Evolutionary conservation across 2,797 vertebrate genomes (phyloP), one percentile per base, ranked within the genome.

Genomic region (Halcyon badia): DNA sequence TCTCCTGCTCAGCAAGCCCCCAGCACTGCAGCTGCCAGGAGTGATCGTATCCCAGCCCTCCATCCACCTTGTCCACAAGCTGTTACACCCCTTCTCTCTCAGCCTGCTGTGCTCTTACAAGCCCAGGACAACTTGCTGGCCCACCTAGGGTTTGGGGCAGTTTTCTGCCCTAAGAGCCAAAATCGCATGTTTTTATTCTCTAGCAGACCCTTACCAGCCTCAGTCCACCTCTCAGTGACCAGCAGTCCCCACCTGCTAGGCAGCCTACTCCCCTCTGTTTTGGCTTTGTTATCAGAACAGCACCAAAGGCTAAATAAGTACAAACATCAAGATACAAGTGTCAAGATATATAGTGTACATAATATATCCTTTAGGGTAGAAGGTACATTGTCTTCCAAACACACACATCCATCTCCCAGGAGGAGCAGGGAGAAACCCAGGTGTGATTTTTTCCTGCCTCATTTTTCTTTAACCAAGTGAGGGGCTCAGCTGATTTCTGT

Each of bases 81-180:
- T 26, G 25, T 30, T 16, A 65, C 6, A 11, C 13, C 9, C 25
- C 18, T 54, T 52, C 19, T 39, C 28, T 56, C 58, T 37, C 51
- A 66, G 31, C 35, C 39, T 70, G 11, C 26, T 16, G 18, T 60
- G 14, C 22, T 76, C 13, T 35, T 51, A 21, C 35, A n/a, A 41
- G 22, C 28, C 19, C 44, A 56, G 39, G 24, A 30, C 17, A 66
- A 19, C 30, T 64, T 1, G 1, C 12, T 37, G 41, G 22, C 12
- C 31, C 52, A 10, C 1, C 0, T 8, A 13, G 13, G 17, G 22
- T 52, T 54, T 30, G 16, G 19, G 19, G 0, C 2, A 62, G 18
- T 4, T 4, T 57, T 64, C 44, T 51, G 26, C 15, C 16, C 24
- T 5, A 48, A 28, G 5, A 85, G 39, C 21, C 10, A n/a, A 26